Evolutionary conservation across 2,888 invertebrate genomes (phyloP), one percentile per base, ranked within the genome.

Genomic region (Hoplodrina ambigua): DNA sequence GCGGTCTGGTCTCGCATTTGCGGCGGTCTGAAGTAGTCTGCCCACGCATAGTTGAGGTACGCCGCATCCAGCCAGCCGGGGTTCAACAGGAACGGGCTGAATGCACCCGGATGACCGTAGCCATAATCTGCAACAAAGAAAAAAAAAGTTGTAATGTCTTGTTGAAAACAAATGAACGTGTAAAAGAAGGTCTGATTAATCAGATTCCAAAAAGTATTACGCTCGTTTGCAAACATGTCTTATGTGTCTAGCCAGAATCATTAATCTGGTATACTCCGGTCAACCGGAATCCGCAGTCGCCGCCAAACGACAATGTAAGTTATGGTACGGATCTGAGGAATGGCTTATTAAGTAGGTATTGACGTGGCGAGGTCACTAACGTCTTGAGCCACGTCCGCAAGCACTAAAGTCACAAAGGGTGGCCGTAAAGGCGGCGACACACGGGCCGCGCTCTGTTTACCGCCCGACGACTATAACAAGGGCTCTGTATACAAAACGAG

Each of bases 21-120:
- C 6, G 96, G 96, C 70, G 96, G 96, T 86, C 96, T 94, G 91
- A 98, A 97, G 90, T 98, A 98, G 88, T 98, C 98, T 0, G 96
- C 96, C 95, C 97, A 97, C 57, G 97, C 97, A 90, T 98, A 98
- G 86, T 97, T 97, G 93, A 98, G 97, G 91, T 98, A 98, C 7
- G 98, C 97, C 2, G 98, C 97, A 88, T 99, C 98, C 83, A 98
- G 93, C 98, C 98, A 98, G 49, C 97, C 97, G 0, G 98, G 97
- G 88, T 98, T 98, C 69, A 98, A 93, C 76, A 98, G 96, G 92
- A 98, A 98, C 3, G 98, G 98, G 86, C 97, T 97, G 90, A 98
- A 98, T 30, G 97, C 97, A 53, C 97, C 97, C 4, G 97, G 97
- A 91, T 98, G 97, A 46, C 97, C 97, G 88, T 98, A 98, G 73